phyloP scores from a whole-genome alignment of 2,888 invertebrate genomes.

The Chelonus formosanus region DNA sequence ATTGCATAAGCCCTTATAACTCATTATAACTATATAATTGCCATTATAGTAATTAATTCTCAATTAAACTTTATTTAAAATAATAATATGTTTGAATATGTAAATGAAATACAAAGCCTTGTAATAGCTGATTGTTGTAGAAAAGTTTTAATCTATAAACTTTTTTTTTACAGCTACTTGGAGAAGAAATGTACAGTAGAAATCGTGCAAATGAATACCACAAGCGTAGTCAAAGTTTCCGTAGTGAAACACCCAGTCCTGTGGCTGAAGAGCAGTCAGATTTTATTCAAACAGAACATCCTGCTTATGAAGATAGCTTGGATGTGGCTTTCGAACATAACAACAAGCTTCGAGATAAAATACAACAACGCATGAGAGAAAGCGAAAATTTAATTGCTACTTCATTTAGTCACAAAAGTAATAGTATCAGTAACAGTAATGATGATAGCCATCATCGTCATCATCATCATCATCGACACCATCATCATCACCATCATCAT shows the following conservation, averaged over 20 bases:
- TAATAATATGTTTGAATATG: too few species aligned
- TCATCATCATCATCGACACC: conserved; percentile 38
- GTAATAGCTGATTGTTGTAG: too few species aligned
- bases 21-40: too few species aligned
- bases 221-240: conserved; percentile 43
- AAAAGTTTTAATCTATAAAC: background rate
- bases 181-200: conserved; percentile 60
- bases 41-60: too few species aligned
- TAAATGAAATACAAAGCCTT: too few species aligned
- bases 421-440: conserved; percentile 23
- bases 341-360: conserved; percentile 61
- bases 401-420: conserved; percentile 53
- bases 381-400: conserved; percentile 59
- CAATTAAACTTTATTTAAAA: too few species aligned
- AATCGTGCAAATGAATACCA: conserved; percentile 51
- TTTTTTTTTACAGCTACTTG: conserved; percentile 53
- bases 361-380: conserved; percentile 61
- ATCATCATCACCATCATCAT: conserved; percentile 35
- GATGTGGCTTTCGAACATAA: conserved; percentile 63
- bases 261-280: conserved; percentile 53
- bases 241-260: conserved; percentile 53
- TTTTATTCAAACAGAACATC: conserved; percentile 51
- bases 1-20: too few species aligned
- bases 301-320: conserved; percentile 61
- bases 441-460: conserved; percentile 35